phyloP scores from a whole-genome alignment of 2,888 invertebrate species.

The Cosmia trapezina region DNA sequence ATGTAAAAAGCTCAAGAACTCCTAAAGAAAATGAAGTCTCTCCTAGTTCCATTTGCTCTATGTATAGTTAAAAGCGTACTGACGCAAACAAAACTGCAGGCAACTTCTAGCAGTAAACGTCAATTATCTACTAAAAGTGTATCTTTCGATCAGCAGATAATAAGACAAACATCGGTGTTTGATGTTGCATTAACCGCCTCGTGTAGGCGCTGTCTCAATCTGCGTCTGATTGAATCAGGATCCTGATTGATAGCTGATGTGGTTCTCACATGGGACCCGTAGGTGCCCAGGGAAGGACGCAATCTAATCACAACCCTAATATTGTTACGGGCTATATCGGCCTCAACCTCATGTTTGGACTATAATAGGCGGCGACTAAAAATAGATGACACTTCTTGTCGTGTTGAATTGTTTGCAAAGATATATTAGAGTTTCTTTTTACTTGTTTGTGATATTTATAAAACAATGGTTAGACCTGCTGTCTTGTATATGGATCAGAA shows the following conservation, averaged over 20 bases:
- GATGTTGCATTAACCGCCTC: conserved; percentile 38
- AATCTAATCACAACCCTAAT: conserved; percentile 65
- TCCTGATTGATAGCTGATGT: conserved; percentile 65
- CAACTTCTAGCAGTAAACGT: background rate
- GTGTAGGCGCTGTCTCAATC: conserved; percentile 35
- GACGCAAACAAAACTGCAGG: background rate
- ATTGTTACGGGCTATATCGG: conserved; percentile 51
- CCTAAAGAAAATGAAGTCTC: background rate
- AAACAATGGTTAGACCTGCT: no score
- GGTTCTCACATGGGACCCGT: conserved; percentile 42
- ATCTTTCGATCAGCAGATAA: background rate
- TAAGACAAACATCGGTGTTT: conserved; percentile 29
- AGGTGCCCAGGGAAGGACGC: conserved; percentile 50
- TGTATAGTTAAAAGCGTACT: background rate
- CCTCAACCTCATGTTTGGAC: conserved; percentile 21
- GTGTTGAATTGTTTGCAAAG: conserved; percentile 1
- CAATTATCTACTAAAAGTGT: background rate
- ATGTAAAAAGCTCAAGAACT: background rate
- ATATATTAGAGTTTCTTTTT: background rate
- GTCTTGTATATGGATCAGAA: no score
- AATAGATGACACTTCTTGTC: conserved; percentile 35
- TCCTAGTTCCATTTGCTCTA: background rate
- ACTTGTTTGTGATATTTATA: background rate
- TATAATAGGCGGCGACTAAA: conserved; percentile 24
- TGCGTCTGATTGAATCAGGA: conserved; percentile 63